phyloP scores from a whole-genome alignment of 2,888 invertebrate species.

The Drosophila fulvimacula region DNA sequence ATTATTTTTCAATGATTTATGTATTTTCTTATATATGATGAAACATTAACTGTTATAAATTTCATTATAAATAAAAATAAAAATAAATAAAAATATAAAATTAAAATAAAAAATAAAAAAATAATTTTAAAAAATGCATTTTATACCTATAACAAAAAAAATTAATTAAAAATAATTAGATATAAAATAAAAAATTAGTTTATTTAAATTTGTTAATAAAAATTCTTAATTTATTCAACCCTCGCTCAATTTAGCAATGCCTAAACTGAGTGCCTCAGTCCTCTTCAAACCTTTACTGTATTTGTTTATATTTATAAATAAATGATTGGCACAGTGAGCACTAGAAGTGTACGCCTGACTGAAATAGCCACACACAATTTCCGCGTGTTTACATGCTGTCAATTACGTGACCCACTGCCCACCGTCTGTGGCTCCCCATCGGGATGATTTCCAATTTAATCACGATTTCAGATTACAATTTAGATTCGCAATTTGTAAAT shows the following conservation, averaged over 20 bases:
- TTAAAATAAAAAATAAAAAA: no score
- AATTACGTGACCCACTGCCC: conserved; percentile 60
- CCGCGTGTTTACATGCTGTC: conserved; percentile 62
- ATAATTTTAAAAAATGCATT: no score
- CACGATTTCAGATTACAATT: conserved; percentile 71
- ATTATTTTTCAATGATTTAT: no score
- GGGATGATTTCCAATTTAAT: conserved; percentile 53
- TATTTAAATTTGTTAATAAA: neutral
- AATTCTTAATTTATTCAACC: neutral
- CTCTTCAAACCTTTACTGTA: neutral
- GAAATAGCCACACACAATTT: conserved; percentile 57
- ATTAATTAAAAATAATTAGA: no score
- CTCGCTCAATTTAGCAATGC: neutral
- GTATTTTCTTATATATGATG: no score
- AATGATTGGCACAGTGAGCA: conserved; percentile 28
- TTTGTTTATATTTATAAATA: neutral
- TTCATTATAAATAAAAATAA: no score
- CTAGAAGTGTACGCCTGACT: conserved; percentile 37
- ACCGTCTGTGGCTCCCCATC: conserved; percentile 20
- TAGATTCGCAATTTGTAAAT: conserved; percentile 60
- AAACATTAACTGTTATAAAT: no score
- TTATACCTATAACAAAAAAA: no score
- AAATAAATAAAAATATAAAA: no score
- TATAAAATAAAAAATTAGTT: no score
- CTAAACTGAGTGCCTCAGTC: no score